Percentiles rank a stretch among this genome's conserved stretches.
Evolutionary conservation across 2,797 vertebrate species (phyloP).

Genomic region (Chiloscyllium punctatum): DNA sequence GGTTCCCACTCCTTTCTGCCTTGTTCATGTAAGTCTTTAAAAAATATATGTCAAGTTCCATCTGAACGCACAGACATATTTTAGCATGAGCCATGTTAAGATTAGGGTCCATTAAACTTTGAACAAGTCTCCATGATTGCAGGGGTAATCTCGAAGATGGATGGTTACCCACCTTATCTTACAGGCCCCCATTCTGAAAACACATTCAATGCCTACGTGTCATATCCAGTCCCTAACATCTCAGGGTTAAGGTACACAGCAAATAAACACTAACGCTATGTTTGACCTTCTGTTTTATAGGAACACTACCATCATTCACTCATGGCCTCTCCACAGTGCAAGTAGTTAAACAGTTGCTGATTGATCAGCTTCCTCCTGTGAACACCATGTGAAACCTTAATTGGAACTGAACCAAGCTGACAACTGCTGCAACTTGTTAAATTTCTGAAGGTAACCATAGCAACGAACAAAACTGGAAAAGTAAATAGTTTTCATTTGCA

Average conservation of each 20-base stretch:
- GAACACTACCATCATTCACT: background rate
- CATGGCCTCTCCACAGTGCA: background rate
- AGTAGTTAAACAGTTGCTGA: background rate
- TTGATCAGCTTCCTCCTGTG: background rate
- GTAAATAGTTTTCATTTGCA: background rate
- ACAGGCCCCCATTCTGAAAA: too few relatives aligned
- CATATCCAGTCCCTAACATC: too few relatives aligned
- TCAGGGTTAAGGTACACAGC: background rate
- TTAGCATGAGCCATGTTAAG: too few relatives aligned
- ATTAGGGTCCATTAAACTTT: too few relatives aligned
- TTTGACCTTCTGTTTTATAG: background rate
- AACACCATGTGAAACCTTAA: background rate
- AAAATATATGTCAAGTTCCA: too few relatives aligned
- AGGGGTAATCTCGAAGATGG: too few relatives aligned
- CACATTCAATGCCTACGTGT: too few relatives aligned
- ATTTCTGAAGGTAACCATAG: slow-evolving; percentile 11
- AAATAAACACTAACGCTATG: background rate
- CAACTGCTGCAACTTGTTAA: background rate
- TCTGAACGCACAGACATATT: too few relatives aligned
- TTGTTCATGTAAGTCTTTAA: too few relatives aligned
- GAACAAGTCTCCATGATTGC: too few relatives aligned
- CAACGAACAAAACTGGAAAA: background rate
- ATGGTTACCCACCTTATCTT: too few relatives aligned
- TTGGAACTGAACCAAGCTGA: background rate
- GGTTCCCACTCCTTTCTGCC: too few relatives aligned